A percentile compares a stretch with the other conserved stretches of the same genome.
These are phyloP conservation scores for Pterocles burchelli DNA, from an alignment of 2,113 vertebrate genomes.

Conservation along the genomic window DNA sequence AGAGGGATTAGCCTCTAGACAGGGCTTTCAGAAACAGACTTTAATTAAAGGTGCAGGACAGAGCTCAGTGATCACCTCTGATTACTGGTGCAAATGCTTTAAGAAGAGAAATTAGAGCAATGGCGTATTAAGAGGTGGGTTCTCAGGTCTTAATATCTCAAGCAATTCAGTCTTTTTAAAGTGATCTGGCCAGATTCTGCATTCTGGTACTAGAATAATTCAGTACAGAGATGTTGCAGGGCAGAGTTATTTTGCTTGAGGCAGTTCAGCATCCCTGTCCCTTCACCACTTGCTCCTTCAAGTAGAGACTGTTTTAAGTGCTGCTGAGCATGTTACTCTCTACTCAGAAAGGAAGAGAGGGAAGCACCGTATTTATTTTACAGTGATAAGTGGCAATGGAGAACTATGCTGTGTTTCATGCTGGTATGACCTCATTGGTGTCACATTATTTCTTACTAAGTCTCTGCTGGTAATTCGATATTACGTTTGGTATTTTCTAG, in stretches of 20 bases:
- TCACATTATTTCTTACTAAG: neutral
- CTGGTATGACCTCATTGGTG: accelerated
- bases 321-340: neutral
- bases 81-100: slow-evolving; percentile 64
- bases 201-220: neutral
- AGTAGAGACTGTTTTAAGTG: neutral
- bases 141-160: slow-evolving; percentile 48
- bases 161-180: slow-evolving; percentile 37
- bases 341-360: neutral
- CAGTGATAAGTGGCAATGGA: neutral
- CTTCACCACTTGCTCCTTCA: neutral
- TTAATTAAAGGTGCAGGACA: slow-evolving; percentile 62
- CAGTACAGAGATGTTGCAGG: neutral
- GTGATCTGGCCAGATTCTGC: slow-evolving; percentile 25
- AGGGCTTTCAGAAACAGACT: slow-evolving; percentile 50
- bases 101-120: slow-evolving; percentile 73
- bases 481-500: neutral
- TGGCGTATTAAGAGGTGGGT: slow-evolving; percentile 53
- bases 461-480: neutral
- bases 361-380: neutral
- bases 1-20: slow-evolving; percentile 54
- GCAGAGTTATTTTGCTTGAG: neutral
- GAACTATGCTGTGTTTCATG: neutral
- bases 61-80: slow-evolving; percentile 54
- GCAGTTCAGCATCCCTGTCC: neutral